Conservation (phyloP, 2,888 invertebrate genomes). For the Rhagonycha lutea region DNA sequence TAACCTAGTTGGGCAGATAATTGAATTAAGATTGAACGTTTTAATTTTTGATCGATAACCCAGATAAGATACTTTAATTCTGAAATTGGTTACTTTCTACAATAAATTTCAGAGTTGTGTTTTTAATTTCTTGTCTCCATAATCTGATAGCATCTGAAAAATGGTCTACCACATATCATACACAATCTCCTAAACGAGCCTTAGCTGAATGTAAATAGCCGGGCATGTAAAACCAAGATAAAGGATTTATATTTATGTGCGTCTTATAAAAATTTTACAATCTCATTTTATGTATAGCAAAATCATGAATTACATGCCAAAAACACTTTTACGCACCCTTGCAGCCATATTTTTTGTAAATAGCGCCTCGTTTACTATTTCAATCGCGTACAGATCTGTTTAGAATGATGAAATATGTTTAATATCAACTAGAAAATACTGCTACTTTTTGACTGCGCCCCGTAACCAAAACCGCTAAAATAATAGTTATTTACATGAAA, state of each 20-base stretch:
- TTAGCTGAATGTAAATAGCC: background rate
- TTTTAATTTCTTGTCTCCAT: background rate
- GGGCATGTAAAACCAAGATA: background rate
- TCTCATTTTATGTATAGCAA: background rate
- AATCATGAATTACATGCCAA: background rate
- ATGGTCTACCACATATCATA: background rate
- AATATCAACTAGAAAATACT: background rate
- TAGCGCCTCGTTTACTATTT: background rate
- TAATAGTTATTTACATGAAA: no score
- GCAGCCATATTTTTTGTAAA: background rate
- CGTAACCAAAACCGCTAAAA: background rate
- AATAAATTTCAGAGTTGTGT: background rate
- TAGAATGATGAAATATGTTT: background rate
- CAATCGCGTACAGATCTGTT: background rate
- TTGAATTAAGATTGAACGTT: no score
- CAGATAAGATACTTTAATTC: no score
- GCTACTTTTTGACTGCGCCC: background rate
- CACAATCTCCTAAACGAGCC: background rate
- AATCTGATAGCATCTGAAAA: background rate
- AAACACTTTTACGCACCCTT: background rate
- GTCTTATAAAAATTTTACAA: background rate
- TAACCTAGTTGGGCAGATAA: no score
- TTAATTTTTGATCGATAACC: no score
- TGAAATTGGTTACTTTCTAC: no score
- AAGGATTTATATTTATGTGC: background rate